Percentiles rank a stretch among this genome's conserved stretches.
These are phyloP conservation scores for Glareola pratincola DNA, from an alignment of 2,113 vertebrate species.

Conservation along the genomic window DNA sequence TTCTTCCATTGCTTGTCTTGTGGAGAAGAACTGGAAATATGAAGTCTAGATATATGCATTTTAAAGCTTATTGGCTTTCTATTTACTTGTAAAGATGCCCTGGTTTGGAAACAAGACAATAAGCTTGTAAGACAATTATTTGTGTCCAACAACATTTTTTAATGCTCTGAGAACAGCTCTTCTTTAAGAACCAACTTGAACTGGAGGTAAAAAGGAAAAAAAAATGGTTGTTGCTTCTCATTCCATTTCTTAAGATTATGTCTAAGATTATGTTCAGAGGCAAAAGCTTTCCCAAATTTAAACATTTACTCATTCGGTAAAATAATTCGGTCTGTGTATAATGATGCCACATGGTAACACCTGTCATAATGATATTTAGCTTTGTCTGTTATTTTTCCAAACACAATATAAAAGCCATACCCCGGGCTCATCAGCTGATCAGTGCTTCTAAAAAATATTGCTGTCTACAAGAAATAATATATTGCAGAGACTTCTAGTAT, in stretches of 20 bases:
- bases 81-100: not conserved
- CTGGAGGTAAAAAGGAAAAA: not conserved
- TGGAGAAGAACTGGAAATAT: not conserved
- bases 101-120: not conserved
- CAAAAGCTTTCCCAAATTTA: not conserved
- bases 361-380: not conserved
- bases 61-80: not conserved
- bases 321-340: not conserved
- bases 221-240: not conserved
- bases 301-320: not conserved
- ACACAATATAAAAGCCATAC: not conserved
- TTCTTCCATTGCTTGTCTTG: not conserved
- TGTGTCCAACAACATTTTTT: not conserved
- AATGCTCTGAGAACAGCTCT: not conserved
- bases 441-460: not conserved
- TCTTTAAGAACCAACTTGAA: not conserved
- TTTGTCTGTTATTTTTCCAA: not conserved
- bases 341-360: not conserved
- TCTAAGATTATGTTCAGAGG: not conserved
- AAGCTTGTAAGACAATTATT: not conserved
- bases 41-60: not conserved
- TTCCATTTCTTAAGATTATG: not conserved
- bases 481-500: not conserved
- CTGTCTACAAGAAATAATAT: not conserved
- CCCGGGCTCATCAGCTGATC: not conserved